These are phyloP conservation scores for Trigoniulus corallinus DNA, from an alignment of 1,140 invertebrate genomes.

Conservation along the genomic window DNA sequence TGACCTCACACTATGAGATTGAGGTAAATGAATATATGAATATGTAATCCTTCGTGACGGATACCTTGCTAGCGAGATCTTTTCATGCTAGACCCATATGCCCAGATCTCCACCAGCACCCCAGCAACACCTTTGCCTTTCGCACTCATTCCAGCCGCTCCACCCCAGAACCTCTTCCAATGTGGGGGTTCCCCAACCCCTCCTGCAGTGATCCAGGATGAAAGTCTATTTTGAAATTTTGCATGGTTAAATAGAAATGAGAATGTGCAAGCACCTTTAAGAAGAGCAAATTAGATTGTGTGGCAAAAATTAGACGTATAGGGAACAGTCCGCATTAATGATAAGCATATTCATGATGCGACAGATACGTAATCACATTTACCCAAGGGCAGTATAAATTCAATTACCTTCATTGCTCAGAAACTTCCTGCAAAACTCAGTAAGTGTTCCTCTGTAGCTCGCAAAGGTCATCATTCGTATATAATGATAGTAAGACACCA, in stretches of 20 bases:
- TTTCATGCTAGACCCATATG: too few relatives aligned
- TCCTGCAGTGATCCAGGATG: constrained; percentile 4
- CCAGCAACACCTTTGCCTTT: too few relatives aligned
- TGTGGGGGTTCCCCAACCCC: too few relatives aligned
- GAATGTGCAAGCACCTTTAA: too few relatives aligned
- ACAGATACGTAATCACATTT: not conserved
- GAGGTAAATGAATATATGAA: constrained; percentile 7
- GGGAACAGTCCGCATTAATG: not conserved
- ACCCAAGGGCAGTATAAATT: not conserved
- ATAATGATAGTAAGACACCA: constrained; percentile 33
- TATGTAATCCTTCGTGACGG: too few relatives aligned
- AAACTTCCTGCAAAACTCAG: constrained; percentile 58
- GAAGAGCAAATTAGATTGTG: too few relatives aligned
- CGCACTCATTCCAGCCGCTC: too few relatives aligned
- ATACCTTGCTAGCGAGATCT: too few relatives aligned
- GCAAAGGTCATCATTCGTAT: constrained; percentile 22
- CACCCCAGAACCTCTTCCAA: too few relatives aligned
- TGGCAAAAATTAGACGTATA: not conserved
- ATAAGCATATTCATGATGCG: not conserved
- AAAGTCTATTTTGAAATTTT: constrained; percentile 2
- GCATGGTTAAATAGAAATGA: not conserved
- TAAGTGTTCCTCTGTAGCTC: constrained; percentile 50
- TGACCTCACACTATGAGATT: constrained; percentile 1
- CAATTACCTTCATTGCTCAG: constrained; percentile 50
- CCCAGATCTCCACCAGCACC: too few relatives aligned